Percentiles rank a stretch among this genome's conserved stretches.
Evolutionary conservation across 2,888 invertebrate species (phyloP).

Genomic region (Mythimna loreyi): DNA sequence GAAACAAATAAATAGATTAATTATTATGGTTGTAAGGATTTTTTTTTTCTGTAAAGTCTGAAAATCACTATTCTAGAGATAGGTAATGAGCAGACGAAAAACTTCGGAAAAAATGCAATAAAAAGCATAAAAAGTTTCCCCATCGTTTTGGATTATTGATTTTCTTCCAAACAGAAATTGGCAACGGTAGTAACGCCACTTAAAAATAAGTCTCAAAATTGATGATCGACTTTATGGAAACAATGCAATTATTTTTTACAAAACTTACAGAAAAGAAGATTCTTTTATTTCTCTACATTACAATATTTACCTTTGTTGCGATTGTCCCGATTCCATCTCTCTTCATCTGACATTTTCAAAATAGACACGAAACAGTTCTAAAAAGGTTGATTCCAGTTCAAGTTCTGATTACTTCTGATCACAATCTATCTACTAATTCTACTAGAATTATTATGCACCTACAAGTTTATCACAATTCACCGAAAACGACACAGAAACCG

Average conservation of each 20-base stretch:
- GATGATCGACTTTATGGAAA: neutral
- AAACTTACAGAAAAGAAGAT: neutral
- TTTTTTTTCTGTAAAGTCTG: neutral
- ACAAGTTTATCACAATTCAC: neutral
- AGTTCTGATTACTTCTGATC: constrained; percentile 3
- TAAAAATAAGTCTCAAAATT: neutral
- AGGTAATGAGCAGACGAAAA: neutral
- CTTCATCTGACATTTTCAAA: constrained; percentile 49
- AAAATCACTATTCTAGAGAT: neutral
- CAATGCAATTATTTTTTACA: neutral
- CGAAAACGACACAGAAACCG: no score
- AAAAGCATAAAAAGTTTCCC: no score
- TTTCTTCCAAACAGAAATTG: constrained; percentile 1
- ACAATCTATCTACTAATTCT: neutral
- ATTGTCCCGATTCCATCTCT: constrained; percentile 44
- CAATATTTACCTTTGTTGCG: constrained; percentile 40
- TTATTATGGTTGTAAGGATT: no score
- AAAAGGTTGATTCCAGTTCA: no score
- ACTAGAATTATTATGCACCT: neutral
- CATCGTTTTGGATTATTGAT: constrained; percentile 8
- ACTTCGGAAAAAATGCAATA: neutral
- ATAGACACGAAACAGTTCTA: neutral
- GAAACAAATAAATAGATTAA: no score
- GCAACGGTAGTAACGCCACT: no score
- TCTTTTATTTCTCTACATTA: no score